These are phyloP conservation scores for Coregonus suidteri DNA, from an alignment of 2,797 vertebrate genomes.

Conservation along the genomic window DNA sequence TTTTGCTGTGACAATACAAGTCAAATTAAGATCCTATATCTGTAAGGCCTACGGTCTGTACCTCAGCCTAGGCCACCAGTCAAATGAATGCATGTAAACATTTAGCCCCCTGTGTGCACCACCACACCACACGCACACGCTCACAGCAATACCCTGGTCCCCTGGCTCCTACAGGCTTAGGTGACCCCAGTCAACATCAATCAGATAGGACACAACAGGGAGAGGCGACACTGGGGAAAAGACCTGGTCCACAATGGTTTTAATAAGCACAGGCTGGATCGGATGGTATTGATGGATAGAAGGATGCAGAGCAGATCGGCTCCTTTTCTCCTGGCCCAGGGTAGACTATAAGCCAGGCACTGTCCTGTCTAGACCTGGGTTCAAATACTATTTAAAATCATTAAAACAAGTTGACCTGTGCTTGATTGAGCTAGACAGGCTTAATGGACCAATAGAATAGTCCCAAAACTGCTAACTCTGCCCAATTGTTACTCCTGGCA, in stretches of 20 bases:
- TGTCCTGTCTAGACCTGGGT: not conserved
- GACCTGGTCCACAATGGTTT: conserved; percentile 63
- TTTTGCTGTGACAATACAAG: too few relatives aligned
- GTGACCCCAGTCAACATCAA: conserved; percentile 78
- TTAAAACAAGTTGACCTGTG: not conserved
- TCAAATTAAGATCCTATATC: too few relatives aligned
- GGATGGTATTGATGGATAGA: conserved; percentile 56
- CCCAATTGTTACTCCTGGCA: not conserved
- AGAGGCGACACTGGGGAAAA: conserved; percentile 48
- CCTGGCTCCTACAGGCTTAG: conserved; percentile 60
- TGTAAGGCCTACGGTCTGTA: not conserved
- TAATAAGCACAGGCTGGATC: conserved; percentile 60
- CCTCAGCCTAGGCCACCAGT: conserved; percentile 25
- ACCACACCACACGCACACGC: conserved; percentile 27
- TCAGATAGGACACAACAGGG: conserved; percentile 66
- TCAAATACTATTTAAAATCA: not conserved
- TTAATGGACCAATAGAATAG: not conserved
- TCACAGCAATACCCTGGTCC: conserved; percentile 55
- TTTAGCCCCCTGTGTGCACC: conserved; percentile 65
- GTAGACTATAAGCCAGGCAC: conserved; percentile 60
- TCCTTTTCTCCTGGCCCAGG: conserved; percentile 38
- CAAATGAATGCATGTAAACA: conserved; percentile 77
- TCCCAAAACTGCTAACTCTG: not conserved
- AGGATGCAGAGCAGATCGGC: conserved; percentile 45
- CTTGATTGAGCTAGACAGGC: not conserved